Evolutionary conservation across 2,888 invertebrate genomes (phyloP).

Genomic region (Erebia aethiops): DNA sequence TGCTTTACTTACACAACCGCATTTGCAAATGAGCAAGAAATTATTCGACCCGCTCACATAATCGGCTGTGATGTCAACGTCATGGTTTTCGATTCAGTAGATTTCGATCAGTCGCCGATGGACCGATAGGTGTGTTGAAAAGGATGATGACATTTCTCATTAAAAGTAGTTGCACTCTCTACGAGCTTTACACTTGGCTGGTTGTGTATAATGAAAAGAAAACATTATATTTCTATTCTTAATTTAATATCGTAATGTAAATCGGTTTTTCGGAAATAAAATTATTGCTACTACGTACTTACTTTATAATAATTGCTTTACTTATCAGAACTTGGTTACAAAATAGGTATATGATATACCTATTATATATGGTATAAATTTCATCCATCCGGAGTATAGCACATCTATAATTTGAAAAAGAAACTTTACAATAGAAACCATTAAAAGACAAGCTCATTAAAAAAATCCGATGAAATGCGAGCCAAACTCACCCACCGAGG

Average conservation of each 20-base stretch:
- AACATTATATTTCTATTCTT: constrained; percentile 18
- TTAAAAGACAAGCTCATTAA: neutral
- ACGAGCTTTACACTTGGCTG: constrained; percentile 28
- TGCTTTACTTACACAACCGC: constrained; percentile 42
- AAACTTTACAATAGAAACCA: neutral
- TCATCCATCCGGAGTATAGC: neutral
- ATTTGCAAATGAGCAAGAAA: constrained; percentile 46
- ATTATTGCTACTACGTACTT: neutral
- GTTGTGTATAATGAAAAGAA: constrained; percentile 19
- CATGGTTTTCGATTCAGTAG: constrained; percentile 42
- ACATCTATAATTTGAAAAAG: constrained; percentile 12
- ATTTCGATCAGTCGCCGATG: constrained; percentile 44
- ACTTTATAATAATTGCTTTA: neutral
- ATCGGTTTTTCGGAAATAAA: constrained; percentile 17
- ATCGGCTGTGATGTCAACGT: constrained; percentile 42
- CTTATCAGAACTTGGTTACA: too few species aligned
- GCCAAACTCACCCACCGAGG: too few species aligned
- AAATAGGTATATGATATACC: too few species aligned
- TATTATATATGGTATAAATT: neutral
- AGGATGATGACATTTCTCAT: constrained; percentile 46
- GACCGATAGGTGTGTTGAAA: constrained; percentile 43
- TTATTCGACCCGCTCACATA: constrained; percentile 55
- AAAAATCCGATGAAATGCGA: too few species aligned
- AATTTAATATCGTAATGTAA: constrained; percentile 10
- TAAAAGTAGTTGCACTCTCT: constrained; percentile 22